Evolutionary conservation across 2,888 invertebrate species (phyloP).

Genomic region (Rotaria socialis): DNA sequence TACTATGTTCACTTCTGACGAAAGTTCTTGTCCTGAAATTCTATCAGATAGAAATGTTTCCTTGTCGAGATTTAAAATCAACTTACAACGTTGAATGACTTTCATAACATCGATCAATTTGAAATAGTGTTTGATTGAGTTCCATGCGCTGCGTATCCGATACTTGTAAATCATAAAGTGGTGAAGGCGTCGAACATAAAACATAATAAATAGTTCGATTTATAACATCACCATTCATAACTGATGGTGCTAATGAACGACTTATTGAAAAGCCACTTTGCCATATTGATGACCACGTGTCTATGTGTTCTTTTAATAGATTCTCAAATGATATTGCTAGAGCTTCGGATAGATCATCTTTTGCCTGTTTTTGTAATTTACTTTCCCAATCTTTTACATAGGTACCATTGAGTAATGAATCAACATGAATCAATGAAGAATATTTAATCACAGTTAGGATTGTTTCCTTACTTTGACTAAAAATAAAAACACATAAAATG

Average conservation of each 20-base stretch:
- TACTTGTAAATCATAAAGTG: slow-evolving; percentile 66
- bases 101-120: slow-evolving; percentile 81
- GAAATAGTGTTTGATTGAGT: slow-evolving; percentile 67
- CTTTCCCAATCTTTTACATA: not conserved
- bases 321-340: not conserved
- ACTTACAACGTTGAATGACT: slow-evolving; percentile 80
- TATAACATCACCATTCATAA: slow-evolving; percentile 80
- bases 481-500: not conserved
- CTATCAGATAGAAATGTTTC: no score
- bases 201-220: slow-evolving; percentile 84
- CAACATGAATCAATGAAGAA: not conserved
- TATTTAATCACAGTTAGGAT: not conserved
- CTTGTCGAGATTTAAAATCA: no score
- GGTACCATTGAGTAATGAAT: not conserved
- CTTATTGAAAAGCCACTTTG: slow-evolving; percentile 79
- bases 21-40: no score
- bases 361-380: slow-evolving; percentile 23
- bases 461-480: not conserved
- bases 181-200: slow-evolving; percentile 73
- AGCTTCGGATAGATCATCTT: not conserved
- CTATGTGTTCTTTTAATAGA: not conserved
- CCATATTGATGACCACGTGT: slow-evolving; percentile 65
- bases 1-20: no score
- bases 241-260: slow-evolving; percentile 74
- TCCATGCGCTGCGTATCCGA: slow-evolving; percentile 63